A percentile compares a stretch with the other conserved stretches of the same genome.
phyloP scores from a whole-genome alignment of 1,140 invertebrate genomes.

The Bombus ignitus region DNA sequence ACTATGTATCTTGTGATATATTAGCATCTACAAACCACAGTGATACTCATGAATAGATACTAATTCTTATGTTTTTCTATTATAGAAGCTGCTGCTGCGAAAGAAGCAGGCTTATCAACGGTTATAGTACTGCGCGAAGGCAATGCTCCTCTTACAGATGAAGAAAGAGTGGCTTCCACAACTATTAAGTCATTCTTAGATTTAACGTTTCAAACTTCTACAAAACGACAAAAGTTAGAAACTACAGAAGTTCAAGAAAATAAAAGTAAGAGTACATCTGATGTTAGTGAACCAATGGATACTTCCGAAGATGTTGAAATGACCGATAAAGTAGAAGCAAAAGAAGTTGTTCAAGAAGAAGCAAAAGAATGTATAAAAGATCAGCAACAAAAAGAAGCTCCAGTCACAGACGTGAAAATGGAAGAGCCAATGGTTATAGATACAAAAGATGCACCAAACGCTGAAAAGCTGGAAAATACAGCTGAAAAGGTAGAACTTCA shows the following conservation, averaged over 20 bases:
- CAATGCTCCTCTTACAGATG: slow-evolving; percentile 87
- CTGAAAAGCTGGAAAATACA: slow-evolving; percentile 31
- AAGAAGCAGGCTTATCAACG: slow-evolving; percentile 87
- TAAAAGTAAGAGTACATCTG: slow-evolving; percentile 50
- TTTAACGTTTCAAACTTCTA: slow-evolving; percentile 75
- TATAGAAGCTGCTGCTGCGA: slow-evolving; percentile 92
- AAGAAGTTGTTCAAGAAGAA: slow-evolving; percentile 43
- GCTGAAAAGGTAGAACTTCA: slow-evolving; percentile 28
- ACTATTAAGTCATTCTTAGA: slow-evolving; percentile 85
- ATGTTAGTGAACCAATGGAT: slow-evolving; percentile 72
- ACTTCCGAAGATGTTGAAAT: slow-evolving; percentile 73
- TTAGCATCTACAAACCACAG: neutral
- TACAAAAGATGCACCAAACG: slow-evolving; percentile 41
- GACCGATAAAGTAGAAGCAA: slow-evolving; percentile 50
- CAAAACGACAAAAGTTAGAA: slow-evolving; percentile 79
- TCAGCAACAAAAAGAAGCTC: slow-evolving; percentile 21
- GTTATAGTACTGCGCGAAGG: slow-evolving; percentile 90
- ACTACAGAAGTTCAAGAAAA: slow-evolving; percentile 56
- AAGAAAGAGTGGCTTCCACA: slow-evolving; percentile 84
- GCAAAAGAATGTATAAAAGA: slow-evolving; percentile 30
- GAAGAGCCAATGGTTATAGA: slow-evolving; percentile 46
- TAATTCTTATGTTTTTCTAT: slow-evolving; percentile 24
- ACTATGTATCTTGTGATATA: neutral
- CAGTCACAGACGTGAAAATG: slow-evolving; percentile 12
- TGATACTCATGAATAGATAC: neutral